A percentile compares a stretch with the other conserved stretches of the same genome.
Conservation (phyloP, 2,888 invertebrate species). For the Colletes collaris region DNA sequence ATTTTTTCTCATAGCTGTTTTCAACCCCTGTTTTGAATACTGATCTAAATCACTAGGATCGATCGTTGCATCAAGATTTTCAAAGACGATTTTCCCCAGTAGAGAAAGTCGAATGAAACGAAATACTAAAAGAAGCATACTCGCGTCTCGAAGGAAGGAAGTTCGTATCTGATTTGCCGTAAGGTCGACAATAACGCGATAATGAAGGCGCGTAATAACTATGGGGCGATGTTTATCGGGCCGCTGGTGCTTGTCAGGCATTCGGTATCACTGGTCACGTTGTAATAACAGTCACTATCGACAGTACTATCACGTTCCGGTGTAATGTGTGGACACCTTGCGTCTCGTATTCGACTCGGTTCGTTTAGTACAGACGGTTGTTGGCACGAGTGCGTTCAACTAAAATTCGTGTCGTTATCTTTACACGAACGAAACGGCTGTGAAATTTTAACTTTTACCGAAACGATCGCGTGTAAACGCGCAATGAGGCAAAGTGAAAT, state of each 20-base stretch:
- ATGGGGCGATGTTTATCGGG: slow-evolving; percentile 32
- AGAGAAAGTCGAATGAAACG: no score
- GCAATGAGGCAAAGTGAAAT: not conserved
- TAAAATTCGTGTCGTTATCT: slow-evolving; percentile 13
- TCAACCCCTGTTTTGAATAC: no score
- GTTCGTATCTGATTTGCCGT: not conserved
- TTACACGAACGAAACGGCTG: not conserved
- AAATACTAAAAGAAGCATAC: no score
- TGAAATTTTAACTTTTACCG: slow-evolving; percentile 1
- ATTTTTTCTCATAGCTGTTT: no score
- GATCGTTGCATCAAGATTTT: no score
- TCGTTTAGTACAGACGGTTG: slow-evolving; percentile 36
- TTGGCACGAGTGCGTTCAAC: not conserved
- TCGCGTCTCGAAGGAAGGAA: no score
- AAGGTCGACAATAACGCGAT: slow-evolving; percentile 5
- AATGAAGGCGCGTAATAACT: slow-evolving; percentile 12
- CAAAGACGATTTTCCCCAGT: no score
- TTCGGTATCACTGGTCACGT: slow-evolving; percentile 29
- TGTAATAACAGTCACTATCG: slow-evolving; percentile 35
- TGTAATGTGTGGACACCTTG: slow-evolving; percentile 27
- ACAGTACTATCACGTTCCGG: slow-evolving; percentile 42
- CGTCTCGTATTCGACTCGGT: slow-evolving; percentile 25
- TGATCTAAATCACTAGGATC: no score
- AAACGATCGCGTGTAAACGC: slow-evolving; percentile 13
- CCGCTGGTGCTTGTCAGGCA: not conserved